These are phyloP conservation scores for Sebastes iracundus DNA, from an alignment of 2,797 vertebrate species.

Conservation along the genomic window DNA sequence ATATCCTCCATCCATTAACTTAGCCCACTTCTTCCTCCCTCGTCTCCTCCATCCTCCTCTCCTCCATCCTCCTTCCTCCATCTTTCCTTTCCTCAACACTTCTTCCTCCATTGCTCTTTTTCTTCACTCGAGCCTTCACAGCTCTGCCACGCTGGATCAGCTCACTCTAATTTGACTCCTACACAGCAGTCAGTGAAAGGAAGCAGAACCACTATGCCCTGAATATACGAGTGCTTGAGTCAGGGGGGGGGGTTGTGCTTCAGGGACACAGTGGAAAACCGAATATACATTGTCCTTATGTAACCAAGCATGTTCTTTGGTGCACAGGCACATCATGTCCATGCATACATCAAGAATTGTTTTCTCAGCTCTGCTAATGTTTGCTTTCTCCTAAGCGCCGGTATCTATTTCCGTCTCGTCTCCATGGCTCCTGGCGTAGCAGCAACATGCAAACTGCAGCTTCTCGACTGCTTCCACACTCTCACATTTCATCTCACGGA, in stretches of 20 bases:
- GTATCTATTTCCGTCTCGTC: constrained; percentile 65
- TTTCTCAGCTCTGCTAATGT: constrained; percentile 44
- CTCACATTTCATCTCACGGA: constrained; percentile 5
- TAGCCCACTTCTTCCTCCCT: constrained; percentile 33
- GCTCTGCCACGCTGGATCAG: constrained; percentile 56
- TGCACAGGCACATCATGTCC: background rate
- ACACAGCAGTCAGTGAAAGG: constrained; percentile 53
- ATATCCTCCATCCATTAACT: constrained; percentile 70
- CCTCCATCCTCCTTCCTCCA: background rate
- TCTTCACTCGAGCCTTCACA: constrained; percentile 55
- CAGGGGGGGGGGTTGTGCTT: background rate
- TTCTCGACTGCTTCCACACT: background rate
- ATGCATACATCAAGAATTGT: constrained; percentile 27
- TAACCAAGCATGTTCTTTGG: constrained; percentile 31
- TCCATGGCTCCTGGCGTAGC: constrained; percentile 45
- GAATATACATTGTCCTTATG: constrained; percentile 43
- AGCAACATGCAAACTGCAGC: constrained; percentile 35
- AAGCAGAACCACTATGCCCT: constrained; percentile 34
- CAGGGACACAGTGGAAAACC: constrained; percentile 32
- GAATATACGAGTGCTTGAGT: constrained; percentile 16
- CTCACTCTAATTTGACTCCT: constrained; percentile 62
- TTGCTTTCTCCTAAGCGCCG: constrained; percentile 39
- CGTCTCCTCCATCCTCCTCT: constrained; percentile 6
- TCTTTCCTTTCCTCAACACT: constrained; percentile 21
- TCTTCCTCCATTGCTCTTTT: constrained; percentile 40